A percentile compares a stretch with the other conserved stretches of the same genome.
phyloP scores from a whole-genome alignment of 2,888 invertebrate species.

The Uropetala carovei region DNA sequence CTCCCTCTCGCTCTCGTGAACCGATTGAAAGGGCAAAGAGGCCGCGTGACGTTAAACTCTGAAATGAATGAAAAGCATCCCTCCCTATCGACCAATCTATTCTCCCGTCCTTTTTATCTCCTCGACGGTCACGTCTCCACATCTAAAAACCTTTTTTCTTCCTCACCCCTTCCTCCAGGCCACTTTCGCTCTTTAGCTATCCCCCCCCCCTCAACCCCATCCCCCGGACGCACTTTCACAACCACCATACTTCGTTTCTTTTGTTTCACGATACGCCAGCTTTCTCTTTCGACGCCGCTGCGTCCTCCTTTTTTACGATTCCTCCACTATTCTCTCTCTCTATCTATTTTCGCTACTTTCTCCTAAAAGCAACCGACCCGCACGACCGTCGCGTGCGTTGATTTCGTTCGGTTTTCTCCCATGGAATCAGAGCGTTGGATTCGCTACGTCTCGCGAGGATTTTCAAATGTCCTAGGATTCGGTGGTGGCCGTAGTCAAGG shows the following conservation, averaged over 20 bases:
- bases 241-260: not conserved
- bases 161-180: not conserved
- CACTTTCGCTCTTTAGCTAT: not conserved
- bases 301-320: not conserved
- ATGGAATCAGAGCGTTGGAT: not conserved
- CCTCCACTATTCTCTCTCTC: not conserved
- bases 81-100: slow-evolving; percentile 4
- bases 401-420: not conserved
- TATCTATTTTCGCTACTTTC: not conserved
- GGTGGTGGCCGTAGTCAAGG: too few relatives aligned
- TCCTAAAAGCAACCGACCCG: not conserved
- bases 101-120: not conserved
- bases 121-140: slow-evolving; percentile 5
- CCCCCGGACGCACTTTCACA: slow-evolving; percentile 5
- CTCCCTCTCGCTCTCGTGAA: not conserved
- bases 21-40: not conserved
- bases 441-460: not conserved
- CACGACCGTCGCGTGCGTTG: not conserved
- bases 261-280: not conserved
- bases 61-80: slow-evolving; percentile 26
- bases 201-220: not conserved
- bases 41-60: slow-evolving; percentile 14
- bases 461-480: not conserved
- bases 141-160: not conserved
- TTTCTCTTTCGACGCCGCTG: not conserved